phyloP scores from a whole-genome alignment of 2,888 invertebrate genomes.

The Macropis europaea region DNA sequence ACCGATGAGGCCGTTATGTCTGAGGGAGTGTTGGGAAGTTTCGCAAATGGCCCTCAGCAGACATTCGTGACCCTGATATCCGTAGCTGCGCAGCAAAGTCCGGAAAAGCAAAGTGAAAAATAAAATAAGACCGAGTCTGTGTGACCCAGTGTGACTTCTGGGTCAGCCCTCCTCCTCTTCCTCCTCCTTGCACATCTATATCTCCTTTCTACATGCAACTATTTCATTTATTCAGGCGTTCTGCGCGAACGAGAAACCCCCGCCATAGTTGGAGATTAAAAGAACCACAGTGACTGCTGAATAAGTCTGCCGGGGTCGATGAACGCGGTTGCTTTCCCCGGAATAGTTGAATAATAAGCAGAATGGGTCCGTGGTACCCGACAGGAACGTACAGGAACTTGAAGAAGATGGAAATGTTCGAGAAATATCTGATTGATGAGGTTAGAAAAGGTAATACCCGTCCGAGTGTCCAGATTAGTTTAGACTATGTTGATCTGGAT shows the following conservation, averaged over 20 bases:
- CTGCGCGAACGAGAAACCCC: neutral
- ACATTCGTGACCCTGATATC: slow-evolving; percentile 82
- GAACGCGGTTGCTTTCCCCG: no score
- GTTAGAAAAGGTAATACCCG: no score
- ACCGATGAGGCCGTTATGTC: slow-evolving; percentile 86
- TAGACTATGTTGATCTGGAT: no score
- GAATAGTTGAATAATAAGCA: no score
- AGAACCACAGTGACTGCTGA: no score
- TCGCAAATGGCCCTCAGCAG: slow-evolving; percentile 89
- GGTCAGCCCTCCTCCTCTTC: no score
- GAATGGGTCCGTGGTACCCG: no score
- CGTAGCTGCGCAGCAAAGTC: slow-evolving; percentile 50
- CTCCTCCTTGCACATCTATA: slow-evolving; percentile 1
- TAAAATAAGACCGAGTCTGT: slow-evolving; percentile 39
- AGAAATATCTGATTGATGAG: no score
- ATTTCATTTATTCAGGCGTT: neutral
- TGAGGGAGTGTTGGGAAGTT: slow-evolving; percentile 85
- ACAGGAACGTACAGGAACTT: no score
- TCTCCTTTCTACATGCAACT: neutral
- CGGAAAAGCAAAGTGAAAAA: slow-evolving; percentile 36
- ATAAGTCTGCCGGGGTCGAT: no score
- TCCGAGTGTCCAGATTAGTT: no score
- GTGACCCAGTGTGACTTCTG: slow-evolving; percentile 43
- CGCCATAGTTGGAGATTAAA: neutral
- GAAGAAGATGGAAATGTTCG: no score